A percentile compares a stretch with the other conserved stretches of the same genome.
phyloP scores from a whole-genome alignment of 2,797 vertebrate genomes.

The Smutsia gigantea region DNA sequence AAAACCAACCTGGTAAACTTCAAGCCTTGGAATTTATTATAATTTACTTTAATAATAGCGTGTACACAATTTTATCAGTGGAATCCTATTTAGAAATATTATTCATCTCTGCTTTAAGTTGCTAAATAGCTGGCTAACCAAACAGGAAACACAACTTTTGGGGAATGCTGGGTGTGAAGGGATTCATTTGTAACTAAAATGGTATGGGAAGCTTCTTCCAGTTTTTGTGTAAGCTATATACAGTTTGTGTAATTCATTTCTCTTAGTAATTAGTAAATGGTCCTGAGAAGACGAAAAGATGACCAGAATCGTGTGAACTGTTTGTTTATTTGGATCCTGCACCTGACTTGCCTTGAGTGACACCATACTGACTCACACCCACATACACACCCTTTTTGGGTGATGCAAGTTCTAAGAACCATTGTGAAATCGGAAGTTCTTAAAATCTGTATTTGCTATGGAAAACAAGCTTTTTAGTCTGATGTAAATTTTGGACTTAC shows the following conservation, averaged over 20 bases:
- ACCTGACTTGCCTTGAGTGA: not conserved
- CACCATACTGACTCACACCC: not conserved
- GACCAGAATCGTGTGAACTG: not conserved
- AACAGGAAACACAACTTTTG: constrained; percentile 76
- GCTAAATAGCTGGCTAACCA: constrained; percentile 57
- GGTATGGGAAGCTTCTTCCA: not conserved
- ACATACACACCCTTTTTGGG: not conserved
- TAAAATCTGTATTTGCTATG: constrained; percentile 45
- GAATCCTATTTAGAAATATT: constrained; percentile 70
- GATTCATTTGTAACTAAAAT: not conserved
- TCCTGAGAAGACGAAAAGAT: constrained; percentile 29
- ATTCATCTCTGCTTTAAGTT: constrained; percentile 62
- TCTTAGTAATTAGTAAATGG: not conserved
- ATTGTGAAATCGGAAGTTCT: constrained; percentile 62
- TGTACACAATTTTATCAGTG: constrained; percentile 68
- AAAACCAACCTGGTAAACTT: constrained; percentile 53
- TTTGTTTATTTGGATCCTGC: not conserved
- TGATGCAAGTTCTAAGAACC: constrained; percentile 35
- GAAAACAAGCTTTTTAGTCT: not conserved
- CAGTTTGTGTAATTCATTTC: constrained; percentile 8
- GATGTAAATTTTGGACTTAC: not conserved
- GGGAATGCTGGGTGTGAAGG: constrained; percentile 57
- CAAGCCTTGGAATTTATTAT: constrained; percentile 65
- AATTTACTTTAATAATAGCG: constrained; percentile 74
- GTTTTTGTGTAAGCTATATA: constrained; percentile 11